Evolutionary conservation across 1,140 invertebrate species (phyloP).

Genomic region (Metaphire vulgaris): DNA sequence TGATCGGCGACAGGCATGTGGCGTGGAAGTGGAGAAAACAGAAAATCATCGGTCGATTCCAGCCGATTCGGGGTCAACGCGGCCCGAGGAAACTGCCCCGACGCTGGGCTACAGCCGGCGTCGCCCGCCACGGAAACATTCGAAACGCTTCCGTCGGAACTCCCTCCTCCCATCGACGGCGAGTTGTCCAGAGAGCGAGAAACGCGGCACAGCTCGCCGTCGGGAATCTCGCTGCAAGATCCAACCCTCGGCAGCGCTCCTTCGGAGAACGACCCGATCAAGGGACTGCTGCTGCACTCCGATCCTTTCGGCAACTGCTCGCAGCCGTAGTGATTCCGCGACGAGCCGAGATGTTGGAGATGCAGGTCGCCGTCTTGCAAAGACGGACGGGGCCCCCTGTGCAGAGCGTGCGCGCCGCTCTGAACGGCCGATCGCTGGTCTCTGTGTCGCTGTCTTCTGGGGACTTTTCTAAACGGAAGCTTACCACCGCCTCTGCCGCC

Average conservation of each 20-base stretch:
- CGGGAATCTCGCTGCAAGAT: background rate
- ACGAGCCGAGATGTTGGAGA: no score
- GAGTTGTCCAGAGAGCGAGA: background rate
- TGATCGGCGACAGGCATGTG: background rate
- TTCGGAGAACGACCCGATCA: background rate
- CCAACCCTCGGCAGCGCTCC: background rate
- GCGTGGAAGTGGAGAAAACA: constrained; percentile 15
- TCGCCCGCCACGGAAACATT: background rate
- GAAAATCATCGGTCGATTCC: background rate
- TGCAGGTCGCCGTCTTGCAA: background rate
- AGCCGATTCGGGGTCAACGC: background rate
- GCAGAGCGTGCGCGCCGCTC: background rate
- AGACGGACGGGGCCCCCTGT: background rate
- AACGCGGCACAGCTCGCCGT: background rate
- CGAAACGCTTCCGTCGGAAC: background rate
- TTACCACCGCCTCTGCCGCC: background rate
- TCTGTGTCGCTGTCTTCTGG: background rate
- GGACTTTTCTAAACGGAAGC: background rate
- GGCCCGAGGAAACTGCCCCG: background rate
- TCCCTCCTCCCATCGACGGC: background rate
- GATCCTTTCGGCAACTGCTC: background rate
- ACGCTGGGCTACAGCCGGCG: background rate
- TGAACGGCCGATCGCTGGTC: background rate
- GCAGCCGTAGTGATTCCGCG: background rate
- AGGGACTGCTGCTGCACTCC: background rate